A percentile compares a stretch with the other conserved stretches of the same genome.
These are phyloP conservation scores for Manduca sexta DNA, from an alignment of 1,140 invertebrate genomes.

Conservation along the genomic window DNA sequence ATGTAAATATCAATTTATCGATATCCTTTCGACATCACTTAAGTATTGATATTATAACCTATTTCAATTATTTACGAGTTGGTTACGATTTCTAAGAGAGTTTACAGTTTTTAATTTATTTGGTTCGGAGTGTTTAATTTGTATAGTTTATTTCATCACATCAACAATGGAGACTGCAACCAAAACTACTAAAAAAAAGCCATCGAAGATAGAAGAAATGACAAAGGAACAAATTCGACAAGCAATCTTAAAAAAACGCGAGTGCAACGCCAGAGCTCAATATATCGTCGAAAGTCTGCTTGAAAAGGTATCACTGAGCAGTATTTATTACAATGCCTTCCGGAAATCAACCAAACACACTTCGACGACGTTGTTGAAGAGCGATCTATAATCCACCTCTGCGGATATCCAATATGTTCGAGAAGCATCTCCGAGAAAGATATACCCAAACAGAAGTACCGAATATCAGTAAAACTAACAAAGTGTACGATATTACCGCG, in stretches of 20 bases:
- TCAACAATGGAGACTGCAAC: constrained; percentile 29
- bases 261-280: constrained; percentile 79
- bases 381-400: constrained; percentile 82
- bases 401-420: constrained; percentile 89
- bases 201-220: constrained; percentile 64
- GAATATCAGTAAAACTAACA: constrained; percentile 86
- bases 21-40: no score
- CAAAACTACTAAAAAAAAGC: constrained; percentile 41
- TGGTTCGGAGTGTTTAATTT: neutral
- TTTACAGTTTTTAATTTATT: no score
- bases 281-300: constrained; percentile 77
- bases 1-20: no score
- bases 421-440: constrained; percentile 66
- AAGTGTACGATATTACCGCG: constrained; percentile 89
- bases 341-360: constrained; percentile 81
- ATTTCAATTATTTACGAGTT: no score
- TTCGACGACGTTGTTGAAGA: constrained; percentile 90
- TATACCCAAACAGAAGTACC: constrained; percentile 83
- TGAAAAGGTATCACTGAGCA: constrained; percentile 63
- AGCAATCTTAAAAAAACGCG: constrained; percentile 78
- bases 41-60: no score
- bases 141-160: neutral
- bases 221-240: constrained; percentile 75
- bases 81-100: no score
- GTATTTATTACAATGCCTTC: constrained; percentile 69